These are phyloP conservation scores for Melolontha melolontha DNA, from an alignment of 2,888 invertebrate species.

Conservation along the genomic window DNA sequence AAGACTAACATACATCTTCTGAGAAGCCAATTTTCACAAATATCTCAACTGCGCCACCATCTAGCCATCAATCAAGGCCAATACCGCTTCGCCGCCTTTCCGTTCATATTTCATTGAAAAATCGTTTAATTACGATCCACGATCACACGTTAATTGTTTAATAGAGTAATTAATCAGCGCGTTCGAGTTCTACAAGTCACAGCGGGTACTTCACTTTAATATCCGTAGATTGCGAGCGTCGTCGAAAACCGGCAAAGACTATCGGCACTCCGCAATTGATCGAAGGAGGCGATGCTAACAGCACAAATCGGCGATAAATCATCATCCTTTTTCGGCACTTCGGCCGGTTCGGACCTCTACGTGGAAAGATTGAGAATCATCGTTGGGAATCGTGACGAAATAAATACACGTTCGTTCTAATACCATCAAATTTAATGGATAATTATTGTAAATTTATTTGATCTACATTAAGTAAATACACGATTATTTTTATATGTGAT, in stretches of 20 bases:
- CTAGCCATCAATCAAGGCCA: constrained; percentile 31
- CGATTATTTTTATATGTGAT: neutral
- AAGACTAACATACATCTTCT: neutral
- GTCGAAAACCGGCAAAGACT: neutral
- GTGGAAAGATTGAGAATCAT: constrained; percentile 46
- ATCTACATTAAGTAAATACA: constrained; percentile 1
- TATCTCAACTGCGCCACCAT: constrained; percentile 19
- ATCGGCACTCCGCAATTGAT: constrained; percentile 12
- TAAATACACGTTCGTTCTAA: constrained; percentile 45
- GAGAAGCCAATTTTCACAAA: constrained; percentile 32
- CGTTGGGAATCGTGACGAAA: constrained; percentile 46
- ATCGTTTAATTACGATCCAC: constrained; percentile 46
- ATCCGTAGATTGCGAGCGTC: constrained; percentile 17
- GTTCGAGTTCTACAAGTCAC: constrained; percentile 36
- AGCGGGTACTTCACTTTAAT: constrained; percentile 43
- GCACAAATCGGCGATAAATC: constrained; percentile 12
- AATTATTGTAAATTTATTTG: constrained; percentile 43
- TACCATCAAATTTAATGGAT: constrained; percentile 32
- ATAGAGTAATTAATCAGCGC: constrained; percentile 47
- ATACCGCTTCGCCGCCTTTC: constrained; percentile 5
- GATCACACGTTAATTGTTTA: constrained; percentile 47
- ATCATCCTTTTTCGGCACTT: constrained; percentile 32
- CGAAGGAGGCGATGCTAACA: constrained; percentile 17
- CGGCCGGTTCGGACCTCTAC: neutral
- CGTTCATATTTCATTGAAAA: constrained; percentile 45